Conservation (phyloP, 1,140 invertebrate species). For the Trichonephila clavipes region DNA sequence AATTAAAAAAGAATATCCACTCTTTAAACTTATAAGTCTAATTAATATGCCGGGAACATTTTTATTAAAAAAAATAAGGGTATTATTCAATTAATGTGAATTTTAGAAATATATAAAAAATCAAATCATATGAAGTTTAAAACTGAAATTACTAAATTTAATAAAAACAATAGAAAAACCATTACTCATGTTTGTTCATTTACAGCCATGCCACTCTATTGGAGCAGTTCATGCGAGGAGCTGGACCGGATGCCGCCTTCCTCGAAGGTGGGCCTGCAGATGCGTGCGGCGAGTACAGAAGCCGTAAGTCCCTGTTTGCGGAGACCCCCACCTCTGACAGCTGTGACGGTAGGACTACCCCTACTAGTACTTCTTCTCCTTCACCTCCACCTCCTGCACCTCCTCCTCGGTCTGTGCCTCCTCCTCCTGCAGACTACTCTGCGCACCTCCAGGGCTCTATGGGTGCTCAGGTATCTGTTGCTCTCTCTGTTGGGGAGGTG, state of each 20-base stretch:
- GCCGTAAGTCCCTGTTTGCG: conserved; percentile 69
- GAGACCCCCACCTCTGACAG: conserved; percentile 68
- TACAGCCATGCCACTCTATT: conserved; percentile 71
- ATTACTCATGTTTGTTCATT: background rate
- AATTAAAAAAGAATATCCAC: too few relatives aligned
- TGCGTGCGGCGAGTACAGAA: conserved; percentile 70
- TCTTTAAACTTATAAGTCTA: too few relatives aligned
- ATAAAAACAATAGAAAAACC: too few relatives aligned
- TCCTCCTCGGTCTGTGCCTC: conserved; percentile 53
- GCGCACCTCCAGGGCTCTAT: conserved; percentile 36
- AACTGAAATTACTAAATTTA: too few relatives aligned
- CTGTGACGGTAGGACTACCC: conserved; percentile 74
- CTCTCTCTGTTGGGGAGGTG: conserved; percentile 27
- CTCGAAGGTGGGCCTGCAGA: conserved; percentile 20
- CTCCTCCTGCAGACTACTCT: conserved; percentile 12
- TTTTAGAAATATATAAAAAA: too few relatives aligned
- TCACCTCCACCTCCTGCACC: conserved; percentile 74
- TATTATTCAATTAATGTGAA: too few relatives aligned
- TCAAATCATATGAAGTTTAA: too few relatives aligned
- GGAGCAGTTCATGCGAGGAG: conserved; percentile 77
- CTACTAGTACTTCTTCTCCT: conserved; percentile 62
- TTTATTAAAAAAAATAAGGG: too few relatives aligned
- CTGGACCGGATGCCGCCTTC: conserved; percentile 59
- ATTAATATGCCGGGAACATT: too few relatives aligned
- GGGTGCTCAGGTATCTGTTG: conserved; percentile 66